A percentile compares a stretch with the other conserved stretches of the same genome.
Conservation (phyloP, 2,113 vertebrate species). For the Gila orcuttii region DNA sequence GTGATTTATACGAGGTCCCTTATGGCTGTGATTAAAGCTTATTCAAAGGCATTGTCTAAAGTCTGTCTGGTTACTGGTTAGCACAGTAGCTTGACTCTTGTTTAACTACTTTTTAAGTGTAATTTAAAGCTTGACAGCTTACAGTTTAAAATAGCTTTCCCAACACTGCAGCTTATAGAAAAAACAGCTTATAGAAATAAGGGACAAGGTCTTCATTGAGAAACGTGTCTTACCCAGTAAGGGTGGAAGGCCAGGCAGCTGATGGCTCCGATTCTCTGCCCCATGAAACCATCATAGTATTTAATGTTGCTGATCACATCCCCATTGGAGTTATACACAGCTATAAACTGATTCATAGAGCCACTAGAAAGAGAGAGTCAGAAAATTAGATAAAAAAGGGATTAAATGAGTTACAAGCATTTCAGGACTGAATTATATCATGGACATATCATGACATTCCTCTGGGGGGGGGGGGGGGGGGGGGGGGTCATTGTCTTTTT, state of each 20-base stretch:
- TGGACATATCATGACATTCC: neutral
- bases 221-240: conserved; percentile 83
- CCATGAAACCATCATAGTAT: conserved; percentile 99
- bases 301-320: conserved; percentile 98
- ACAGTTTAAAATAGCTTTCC: neutral
- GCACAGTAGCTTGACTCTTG: neutral
- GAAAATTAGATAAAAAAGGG: neutral
- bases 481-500: no score
- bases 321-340: conserved; percentile 89
- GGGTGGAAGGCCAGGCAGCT: conserved; percentile 99
- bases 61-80: no score
- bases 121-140: neutral
- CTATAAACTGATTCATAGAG: conserved; percentile 99
- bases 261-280: conserved; percentile 96
- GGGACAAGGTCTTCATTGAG: neutral
- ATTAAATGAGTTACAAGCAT: neutral
- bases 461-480: no score
- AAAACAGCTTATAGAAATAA: neutral
- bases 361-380: conserved; percentile 75
- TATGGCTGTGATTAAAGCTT: no score
- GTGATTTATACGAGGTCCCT: no score
- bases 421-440: neutral
- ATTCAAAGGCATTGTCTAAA: no score
- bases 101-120: neutral
- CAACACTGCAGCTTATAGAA: neutral